Conservation (phyloP, 2,888 invertebrate species). For the Empis livida region DNA sequence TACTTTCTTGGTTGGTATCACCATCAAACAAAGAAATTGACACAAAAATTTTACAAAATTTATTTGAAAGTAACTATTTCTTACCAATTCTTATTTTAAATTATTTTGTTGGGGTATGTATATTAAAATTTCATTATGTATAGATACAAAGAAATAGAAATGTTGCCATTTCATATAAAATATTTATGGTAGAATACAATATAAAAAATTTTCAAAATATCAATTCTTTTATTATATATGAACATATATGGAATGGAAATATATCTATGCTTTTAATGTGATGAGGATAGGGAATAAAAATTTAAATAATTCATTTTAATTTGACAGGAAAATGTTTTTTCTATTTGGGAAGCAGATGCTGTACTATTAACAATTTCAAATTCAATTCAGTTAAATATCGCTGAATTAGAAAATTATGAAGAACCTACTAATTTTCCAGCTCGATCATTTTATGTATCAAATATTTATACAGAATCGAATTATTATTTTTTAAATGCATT, state of each 20-base stretch:
- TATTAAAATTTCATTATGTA: too few relatives aligned
- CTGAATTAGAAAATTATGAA: neutral
- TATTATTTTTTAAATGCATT: slow-evolving; percentile 5
- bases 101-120: slow-evolving; percentile 7
- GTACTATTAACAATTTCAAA: slow-evolving; percentile 6
- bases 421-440: slow-evolving; percentile 3
- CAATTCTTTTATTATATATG: too few relatives aligned
- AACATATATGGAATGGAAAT: too few relatives aligned
- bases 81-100: slow-evolving; percentile 4
- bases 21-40: neutral
- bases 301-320: neutral
- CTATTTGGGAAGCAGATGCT: slow-evolving; percentile 8
- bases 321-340: slow-evolving; percentile 7
- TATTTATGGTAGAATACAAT: too few relatives aligned
- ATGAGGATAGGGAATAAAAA: too few relatives aligned
- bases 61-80: slow-evolving; percentile 3
- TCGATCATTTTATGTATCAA: slow-evolving; percentile 9
- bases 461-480: slow-evolving; percentile 3
- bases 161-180: too few relatives aligned
- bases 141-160: too few relatives aligned
- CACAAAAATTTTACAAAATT: neutral
- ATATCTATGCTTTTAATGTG: too few relatives aligned
- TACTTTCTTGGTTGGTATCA: slow-evolving; percentile 5
- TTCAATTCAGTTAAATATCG: neutral
- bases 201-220: too few relatives aligned